A percentile compares a stretch with the other conserved stretches of the same genome.
Conservation (phyloP, 2,797 vertebrate genomes). For the Peromyscus attwateri region DNA sequence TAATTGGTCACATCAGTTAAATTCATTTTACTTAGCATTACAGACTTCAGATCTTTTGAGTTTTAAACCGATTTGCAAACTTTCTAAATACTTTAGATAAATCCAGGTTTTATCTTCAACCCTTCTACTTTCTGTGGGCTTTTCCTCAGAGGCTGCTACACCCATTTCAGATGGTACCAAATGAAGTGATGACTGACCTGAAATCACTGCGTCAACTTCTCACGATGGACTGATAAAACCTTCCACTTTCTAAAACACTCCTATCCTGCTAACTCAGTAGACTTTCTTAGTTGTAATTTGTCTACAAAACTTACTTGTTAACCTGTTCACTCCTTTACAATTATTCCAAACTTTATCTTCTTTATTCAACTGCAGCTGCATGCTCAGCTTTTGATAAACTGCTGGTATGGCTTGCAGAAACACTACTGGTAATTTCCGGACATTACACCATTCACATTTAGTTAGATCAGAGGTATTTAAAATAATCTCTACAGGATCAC, state of each 20-base stretch:
- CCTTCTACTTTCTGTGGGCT: not conserved
- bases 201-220: not conserved
- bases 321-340: slow-evolving; percentile 92
- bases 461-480: slow-evolving; percentile 94
- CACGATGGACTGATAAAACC: not conserved
- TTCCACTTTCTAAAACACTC: not conserved
- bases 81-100: slow-evolving; percentile 36
- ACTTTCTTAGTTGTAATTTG: not conserved
- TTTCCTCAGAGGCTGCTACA: not conserved
- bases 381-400: slow-evolving; percentile 92
- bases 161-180: not conserved
- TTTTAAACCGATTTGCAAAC: slow-evolving; percentile 50
- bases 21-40: slow-evolving; percentile 27
- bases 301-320: slow-evolving; percentile 78
- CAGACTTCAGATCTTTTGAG: not conserved
- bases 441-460: slow-evolving; percentile 97
- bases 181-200: not conserved
- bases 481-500: slow-evolving; percentile 88
- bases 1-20: not conserved
- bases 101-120: slow-evolving; percentile 20
- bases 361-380: slow-evolving; percentile 92
- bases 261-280: not conserved
- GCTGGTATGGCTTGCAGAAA: slow-evolving; percentile 93
- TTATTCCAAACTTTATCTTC: slow-evolving; percentile 94
- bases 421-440: slow-evolving; percentile 95